These are phyloP conservation scores for Ypsolopha sequella DNA, from an alignment of 2,888 invertebrate genomes.

Conservation along the genomic window DNA sequence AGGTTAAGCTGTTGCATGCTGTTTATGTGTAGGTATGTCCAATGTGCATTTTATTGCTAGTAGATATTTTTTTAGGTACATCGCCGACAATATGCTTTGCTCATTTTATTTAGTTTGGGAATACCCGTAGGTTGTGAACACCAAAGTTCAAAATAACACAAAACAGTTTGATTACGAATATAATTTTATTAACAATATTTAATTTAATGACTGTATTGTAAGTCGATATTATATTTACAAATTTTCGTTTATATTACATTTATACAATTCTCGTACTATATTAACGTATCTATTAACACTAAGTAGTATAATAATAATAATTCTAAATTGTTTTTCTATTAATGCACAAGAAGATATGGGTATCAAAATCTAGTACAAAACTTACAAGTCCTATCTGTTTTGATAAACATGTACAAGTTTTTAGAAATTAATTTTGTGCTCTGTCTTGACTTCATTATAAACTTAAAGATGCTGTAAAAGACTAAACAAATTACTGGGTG, in stretches of 20 bases:
- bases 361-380: constrained; percentile 7
- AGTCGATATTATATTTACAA: constrained; percentile 68
- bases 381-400: constrained; percentile 5
- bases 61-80: too few species aligned
- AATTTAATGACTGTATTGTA: constrained; percentile 68
- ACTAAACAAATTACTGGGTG: not conserved
- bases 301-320: constrained; percentile 1
- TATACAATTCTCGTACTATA: constrained; percentile 52
- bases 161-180: constrained; percentile 58
- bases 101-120: too few species aligned
- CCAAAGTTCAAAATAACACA: constrained; percentile 36
- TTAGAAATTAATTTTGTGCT: not conserved
- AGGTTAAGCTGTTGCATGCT: too few species aligned
- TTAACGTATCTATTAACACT: constrained; percentile 14
- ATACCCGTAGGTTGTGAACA: not conserved
- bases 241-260: constrained; percentile 57
- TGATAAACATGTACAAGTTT: not conserved
- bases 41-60: too few species aligned
- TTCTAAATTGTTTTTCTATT: constrained; percentile 3
- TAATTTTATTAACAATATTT: constrained; percentile 70
- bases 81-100: too few species aligned
- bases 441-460: not conserved
- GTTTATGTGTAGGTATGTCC: too few species aligned
- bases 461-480: constrained; percentile 13
- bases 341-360: constrained; percentile 5